Conservation (phyloP, 2,113 vertebrate species). For the Climacteris rufus region DNA sequence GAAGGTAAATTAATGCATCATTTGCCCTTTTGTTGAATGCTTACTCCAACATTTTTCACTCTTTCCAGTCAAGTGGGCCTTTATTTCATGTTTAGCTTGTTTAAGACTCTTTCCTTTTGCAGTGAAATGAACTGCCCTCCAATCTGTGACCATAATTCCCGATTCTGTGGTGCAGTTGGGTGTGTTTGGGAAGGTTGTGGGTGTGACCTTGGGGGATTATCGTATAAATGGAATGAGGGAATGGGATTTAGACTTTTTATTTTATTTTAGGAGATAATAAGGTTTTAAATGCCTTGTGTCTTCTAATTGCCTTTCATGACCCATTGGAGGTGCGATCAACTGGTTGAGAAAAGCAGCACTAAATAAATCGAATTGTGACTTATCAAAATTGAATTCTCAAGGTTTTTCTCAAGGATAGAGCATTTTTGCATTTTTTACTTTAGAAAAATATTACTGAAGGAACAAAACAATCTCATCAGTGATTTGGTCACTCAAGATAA, state of each 20-base stretch:
- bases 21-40: neutral
- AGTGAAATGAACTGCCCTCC: neutral
- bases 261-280: neutral
- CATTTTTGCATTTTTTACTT: neutral
- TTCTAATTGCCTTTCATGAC: neutral
- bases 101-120: neutral
- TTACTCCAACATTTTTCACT: neutral
- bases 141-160: neutral
- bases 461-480: neutral
- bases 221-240: neutral
- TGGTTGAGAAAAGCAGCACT: neutral
- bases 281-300: neutral
- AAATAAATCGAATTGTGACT: neutral
- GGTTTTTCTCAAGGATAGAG: neutral
- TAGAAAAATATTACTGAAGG: neutral
- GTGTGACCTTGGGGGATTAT: neutral
- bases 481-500: neutral
- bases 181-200: neutral
- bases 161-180: neutral
- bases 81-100: neutral
- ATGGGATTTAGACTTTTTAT: neutral
- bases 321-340: neutral
- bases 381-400: neutral
- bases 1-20: neutral
- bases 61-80: neutral